phyloP scores from a whole-genome alignment of 2,888 invertebrate genomes.

The Scaptomyza polygonia region DNA sequence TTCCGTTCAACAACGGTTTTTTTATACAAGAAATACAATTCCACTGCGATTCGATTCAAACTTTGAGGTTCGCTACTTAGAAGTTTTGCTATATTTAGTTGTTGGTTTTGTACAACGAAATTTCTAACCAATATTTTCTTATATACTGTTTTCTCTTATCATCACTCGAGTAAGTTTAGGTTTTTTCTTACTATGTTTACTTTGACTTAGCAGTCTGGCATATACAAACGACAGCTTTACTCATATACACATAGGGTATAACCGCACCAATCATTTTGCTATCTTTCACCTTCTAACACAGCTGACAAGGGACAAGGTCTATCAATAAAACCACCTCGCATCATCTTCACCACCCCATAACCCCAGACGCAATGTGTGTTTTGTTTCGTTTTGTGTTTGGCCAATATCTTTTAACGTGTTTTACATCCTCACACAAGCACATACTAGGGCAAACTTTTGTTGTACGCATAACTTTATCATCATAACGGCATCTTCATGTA shows the following conservation, averaged over 20 bases:
- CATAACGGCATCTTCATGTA: slow-evolving; percentile 58
- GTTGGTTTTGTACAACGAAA: too few species aligned
- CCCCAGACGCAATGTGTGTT: background rate
- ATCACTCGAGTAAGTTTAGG: too few species aligned
- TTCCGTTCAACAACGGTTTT: too few species aligned
- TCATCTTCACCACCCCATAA: background rate
- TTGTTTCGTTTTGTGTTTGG: slow-evolving; percentile 25
- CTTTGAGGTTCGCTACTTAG: too few species aligned
- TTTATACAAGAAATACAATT: too few species aligned
- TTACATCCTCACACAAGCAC: slow-evolving; percentile 4
- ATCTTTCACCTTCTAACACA: slow-evolving; percentile 24
- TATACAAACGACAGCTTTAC: too few species aligned
- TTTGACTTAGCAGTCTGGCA: background rate
- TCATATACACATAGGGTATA: slow-evolving; percentile 25
- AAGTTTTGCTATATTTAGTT: too few species aligned
- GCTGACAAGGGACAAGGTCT: slow-evolving; percentile 7
- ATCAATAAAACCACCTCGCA: slow-evolving; percentile 3
- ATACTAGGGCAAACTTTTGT: slow-evolving; percentile 1
- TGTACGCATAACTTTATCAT: slow-evolving; percentile 49
- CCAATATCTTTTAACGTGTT: slow-evolving; percentile 44
- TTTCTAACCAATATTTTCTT: too few species aligned
- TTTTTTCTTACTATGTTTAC: too few species aligned
- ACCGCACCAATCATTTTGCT: slow-evolving; percentile 1
- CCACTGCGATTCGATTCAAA: too few species aligned
- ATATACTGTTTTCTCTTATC: too few species aligned